These are phyloP conservation scores for Cephalopachus bancanus DNA, from an alignment of 2,797 vertebrate genomes.

Conservation along the genomic window DNA sequence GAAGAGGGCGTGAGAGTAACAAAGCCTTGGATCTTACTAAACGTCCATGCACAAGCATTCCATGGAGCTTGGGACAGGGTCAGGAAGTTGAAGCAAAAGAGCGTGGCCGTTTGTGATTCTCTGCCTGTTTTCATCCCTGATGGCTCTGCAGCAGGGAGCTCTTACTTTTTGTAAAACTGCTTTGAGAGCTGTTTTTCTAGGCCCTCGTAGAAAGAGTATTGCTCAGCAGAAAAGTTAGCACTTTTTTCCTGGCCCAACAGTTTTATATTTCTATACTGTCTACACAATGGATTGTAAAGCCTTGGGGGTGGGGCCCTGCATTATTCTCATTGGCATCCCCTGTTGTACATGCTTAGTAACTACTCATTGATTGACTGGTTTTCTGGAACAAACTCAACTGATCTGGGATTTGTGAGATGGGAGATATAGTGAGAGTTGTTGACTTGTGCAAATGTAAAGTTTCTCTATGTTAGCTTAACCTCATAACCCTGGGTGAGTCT, in stretches of 20 bases:
- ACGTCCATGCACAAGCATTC: not conserved
- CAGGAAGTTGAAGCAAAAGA: not conserved
- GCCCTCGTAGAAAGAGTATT: not conserved
- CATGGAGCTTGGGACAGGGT: not conserved
- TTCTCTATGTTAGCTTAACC: slow-evolving; percentile 35
- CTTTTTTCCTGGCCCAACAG: not conserved
- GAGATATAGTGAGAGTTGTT: not conserved
- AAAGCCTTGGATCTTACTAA: not conserved
- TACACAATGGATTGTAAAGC: slow-evolving; percentile 6
- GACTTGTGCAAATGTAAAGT: not conserved
- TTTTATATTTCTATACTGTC: slow-evolving; percentile 59
- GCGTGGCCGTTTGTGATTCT: not conserved
- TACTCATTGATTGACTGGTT: slow-evolving; percentile 37
- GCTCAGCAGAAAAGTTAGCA: not conserved
- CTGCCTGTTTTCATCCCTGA: not conserved
- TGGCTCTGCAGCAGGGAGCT: not conserved
- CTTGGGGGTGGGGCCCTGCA: not conserved
- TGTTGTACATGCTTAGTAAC: not conserved
- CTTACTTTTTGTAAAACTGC: not conserved
- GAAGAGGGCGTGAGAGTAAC: not conserved
- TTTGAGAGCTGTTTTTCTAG: not conserved
- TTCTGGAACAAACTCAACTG: slow-evolving; percentile 18
- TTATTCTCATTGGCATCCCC: not conserved
- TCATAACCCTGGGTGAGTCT: not conserved
- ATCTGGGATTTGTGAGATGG: not conserved